Evolutionary conservation across 2,888 invertebrate genomes (phyloP).

Genomic region (Phyllotreta cruciferae): DNA sequence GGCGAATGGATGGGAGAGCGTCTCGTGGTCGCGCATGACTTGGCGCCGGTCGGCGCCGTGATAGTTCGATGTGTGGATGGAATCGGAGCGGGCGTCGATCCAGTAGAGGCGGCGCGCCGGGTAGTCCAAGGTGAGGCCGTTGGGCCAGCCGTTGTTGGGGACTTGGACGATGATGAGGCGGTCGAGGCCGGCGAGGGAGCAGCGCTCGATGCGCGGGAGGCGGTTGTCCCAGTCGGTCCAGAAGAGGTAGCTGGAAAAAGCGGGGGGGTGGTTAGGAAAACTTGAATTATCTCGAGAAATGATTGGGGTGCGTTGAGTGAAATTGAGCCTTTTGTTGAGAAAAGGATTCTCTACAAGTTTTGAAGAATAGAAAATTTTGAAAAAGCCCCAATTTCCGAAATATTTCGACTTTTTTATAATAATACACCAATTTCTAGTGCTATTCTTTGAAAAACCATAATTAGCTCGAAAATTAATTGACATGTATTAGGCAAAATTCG

Average conservation of each 20-base stretch:
- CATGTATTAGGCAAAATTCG: too few relatives aligned
- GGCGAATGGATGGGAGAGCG: constrained; percentile 88
- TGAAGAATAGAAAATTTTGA: too few relatives aligned
- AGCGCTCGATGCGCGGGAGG: constrained; percentile 81
- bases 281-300: too few relatives aligned
- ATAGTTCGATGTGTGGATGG: constrained; percentile 84
- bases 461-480: too few relatives aligned
- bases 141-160: constrained; percentile 79
- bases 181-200: constrained; percentile 78
- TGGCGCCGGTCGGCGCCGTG: constrained; percentile 73
- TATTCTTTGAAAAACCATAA: too few relatives aligned
- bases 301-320: too few relatives aligned
- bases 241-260: constrained; percentile 67
- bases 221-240: constrained; percentile 89
- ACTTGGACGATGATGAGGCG: constrained; percentile 65
- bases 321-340: too few relatives aligned
- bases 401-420: too few relatives aligned
- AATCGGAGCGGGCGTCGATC: constrained; percentile 87
- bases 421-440: too few relatives aligned
- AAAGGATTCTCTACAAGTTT: too few relatives aligned
- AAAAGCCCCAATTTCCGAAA: too few relatives aligned
- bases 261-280: too few relatives aligned
- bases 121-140: constrained; percentile 83
- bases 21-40: constrained; percentile 74
- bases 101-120: constrained; percentile 77